Base-by-base conservation (phyloP, 2,113 vertebrate species). In the Oncorhynchus keta region DNA sequence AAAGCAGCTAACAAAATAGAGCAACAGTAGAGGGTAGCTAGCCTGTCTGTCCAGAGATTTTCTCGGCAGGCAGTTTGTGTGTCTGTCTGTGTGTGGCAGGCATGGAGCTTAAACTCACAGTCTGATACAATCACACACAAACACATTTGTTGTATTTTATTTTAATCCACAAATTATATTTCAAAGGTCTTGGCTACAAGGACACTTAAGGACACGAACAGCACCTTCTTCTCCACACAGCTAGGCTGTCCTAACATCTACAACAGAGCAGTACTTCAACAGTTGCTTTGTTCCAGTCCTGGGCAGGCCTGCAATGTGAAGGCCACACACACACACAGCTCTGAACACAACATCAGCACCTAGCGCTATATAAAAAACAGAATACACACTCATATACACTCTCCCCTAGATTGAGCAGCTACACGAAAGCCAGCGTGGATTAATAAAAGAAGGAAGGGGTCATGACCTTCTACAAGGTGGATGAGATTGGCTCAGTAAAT, bases 401-500 rank as follows among this genome's bases (percentile, higher is more conserved):
- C 39, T 57, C 55, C 20, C 13, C 4, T 57, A 57, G 55, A 57
- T 57, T 20, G 20, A 57, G 22, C 20, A 18, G 18, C 62, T 11
- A 64, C 62, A 64, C 2, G 35, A 8, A 24, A 71, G 24, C 8
- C 24, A 14, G 16, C 11, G 18, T 20, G n/a, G 69, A 65, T 70
- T 67, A 51, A 70, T 55, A 57, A 62, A 24, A 69, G 32, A 69
- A 30, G 32, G 26, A 18, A 2, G n/a, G 66, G 68, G 78, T 75
- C 67, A 8, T 0, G 3, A 70, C 66, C 77, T 2, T 9, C 59
- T 8, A 55, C 20, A 7, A 28, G 57, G 68, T 64, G 39, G 14
- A 12, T 9, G 67, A 65, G 73, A 79, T 59, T 72, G 73, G 73
- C 12, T 79, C 39, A 32, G 35, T 70, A 35, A 67, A 39, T 65